Conservation (phyloP, 2,797 vertebrate genomes). For the Pangasius djambal region DNA sequence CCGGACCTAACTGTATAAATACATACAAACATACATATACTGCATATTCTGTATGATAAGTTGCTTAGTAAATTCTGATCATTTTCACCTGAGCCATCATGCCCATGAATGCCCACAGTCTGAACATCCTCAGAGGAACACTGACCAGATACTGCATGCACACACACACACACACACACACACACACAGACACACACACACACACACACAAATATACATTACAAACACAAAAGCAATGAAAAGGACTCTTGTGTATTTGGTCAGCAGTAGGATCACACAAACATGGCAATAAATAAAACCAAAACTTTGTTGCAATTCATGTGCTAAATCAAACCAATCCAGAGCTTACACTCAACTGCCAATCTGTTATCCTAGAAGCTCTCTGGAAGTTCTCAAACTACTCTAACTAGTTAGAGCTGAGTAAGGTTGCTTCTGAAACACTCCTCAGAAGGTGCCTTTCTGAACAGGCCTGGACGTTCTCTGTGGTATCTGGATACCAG, state of each 20-base stretch:
- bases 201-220: not conserved
- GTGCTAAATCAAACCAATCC: not conserved
- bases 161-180: not conserved
- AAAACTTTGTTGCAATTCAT: not conserved
- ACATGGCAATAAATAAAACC: not conserved
- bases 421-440: not conserved
- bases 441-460: conserved; percentile 19
- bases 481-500: conserved; percentile 47
- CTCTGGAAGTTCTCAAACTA: not conserved
- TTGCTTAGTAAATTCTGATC: not conserved
- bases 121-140: conserved; percentile 91
- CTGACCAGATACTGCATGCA: conserved; percentile 86
- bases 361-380: not conserved
- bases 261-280: not conserved
- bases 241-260: not conserved
- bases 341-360: not conserved
- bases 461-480: conserved; percentile 31
- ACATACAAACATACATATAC: not conserved
- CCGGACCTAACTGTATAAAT: too few relatives aligned
- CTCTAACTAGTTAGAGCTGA: not conserved
- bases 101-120: conserved; percentile 90
- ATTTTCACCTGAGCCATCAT: conserved; percentile 91
- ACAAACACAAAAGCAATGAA: conserved; percentile 9
- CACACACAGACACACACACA: not conserved
- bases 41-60: not conserved